Evolutionary conservation across 2,113 vertebrate genomes (phyloP), one percentile per base, ranked within the genome.

Genomic region (Toxostoma redivivum): DNA sequence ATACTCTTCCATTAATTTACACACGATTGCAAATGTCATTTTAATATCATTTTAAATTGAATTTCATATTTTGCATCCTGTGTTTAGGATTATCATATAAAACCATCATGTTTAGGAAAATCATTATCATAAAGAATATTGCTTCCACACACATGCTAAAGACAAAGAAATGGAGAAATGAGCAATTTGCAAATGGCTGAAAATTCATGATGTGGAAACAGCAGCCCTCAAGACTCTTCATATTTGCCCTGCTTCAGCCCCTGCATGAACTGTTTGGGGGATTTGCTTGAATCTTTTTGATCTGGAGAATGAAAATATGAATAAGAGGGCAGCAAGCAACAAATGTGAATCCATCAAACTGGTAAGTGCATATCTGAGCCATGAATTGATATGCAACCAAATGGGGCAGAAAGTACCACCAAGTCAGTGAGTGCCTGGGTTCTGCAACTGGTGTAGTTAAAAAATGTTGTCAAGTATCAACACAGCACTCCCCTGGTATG

Each of bases 201-300:
- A 93, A 82, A 88, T 22, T 76, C 28, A 38, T n/a, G 8, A 30
- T 54, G 30, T 37, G 24, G 12, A 73, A 20, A 83, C 5, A 58
- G 14, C 22, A 50, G 44, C 33, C 17, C 56, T 96, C 47, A 86
- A 62, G 83, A 80, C 16, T 28, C 78, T 57, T 53, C 33, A 21
- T 20, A 65, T 35, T 72, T 20, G 21, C 30, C 35, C 58, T 65
- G 24, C 21, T 38, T 86, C 45, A 83, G 51, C 28, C 50, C 57
- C 5, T 51, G 15, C 1, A 0, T 60, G 15, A 28, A 21, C 21
- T 40, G 2, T 25, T 47, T 33, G 25, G 31, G 28, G 8, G 3
- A 3, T 25, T 79, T 74, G 30, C 42, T 77, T 30, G 35, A 47
- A 58, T 40, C 6, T 33, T 71, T 93, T 45, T 64, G 33, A 51